phyloP scores from a whole-genome alignment of 2,797 vertebrate species.

The Acipenser ruthenus region DNA sequence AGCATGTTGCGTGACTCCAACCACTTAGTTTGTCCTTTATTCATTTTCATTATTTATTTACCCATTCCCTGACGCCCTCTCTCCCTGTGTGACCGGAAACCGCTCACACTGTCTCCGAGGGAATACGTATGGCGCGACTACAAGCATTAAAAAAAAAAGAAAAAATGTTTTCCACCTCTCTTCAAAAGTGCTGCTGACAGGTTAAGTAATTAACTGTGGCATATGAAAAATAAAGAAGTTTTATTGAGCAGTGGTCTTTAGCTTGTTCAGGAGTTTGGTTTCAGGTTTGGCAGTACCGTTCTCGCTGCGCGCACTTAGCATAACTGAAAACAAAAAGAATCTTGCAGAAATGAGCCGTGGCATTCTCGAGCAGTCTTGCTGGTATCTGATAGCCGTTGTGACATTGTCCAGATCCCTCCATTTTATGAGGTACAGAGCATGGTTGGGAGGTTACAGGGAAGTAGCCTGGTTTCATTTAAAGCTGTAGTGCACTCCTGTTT shows the following conservation, averaged over 20 bases:
- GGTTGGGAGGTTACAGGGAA: background rate
- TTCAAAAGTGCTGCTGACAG: no score
- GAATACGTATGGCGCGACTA: no score
- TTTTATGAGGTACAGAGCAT: conserved; percentile 26
- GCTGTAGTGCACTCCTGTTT: background rate
- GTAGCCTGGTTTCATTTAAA: background rate
- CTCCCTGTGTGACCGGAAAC: no score
- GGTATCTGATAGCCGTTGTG: conserved; percentile 68
- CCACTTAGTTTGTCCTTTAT: no score
- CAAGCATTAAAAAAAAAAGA: no score
- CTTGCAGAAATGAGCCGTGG: conserved; percentile 56
- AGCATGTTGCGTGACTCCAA: no score
- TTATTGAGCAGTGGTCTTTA: conserved; percentile 5
- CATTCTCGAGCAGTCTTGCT: conserved; percentile 58
- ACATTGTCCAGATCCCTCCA: conserved; percentile 66
- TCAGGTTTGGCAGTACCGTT: conserved; percentile 28
- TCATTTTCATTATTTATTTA: no score
- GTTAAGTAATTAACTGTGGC: no score
- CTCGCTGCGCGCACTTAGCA: conserved; percentile 33
- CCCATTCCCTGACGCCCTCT: no score
- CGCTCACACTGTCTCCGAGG: no score
- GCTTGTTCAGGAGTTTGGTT: conserved; percentile 26
- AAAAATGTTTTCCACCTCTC: no score
- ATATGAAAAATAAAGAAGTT: background rate
- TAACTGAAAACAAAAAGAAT: conserved; percentile 35